Base-by-base conservation (phyloP, 2,888 invertebrate species). In the Helleia helle region DNA sequence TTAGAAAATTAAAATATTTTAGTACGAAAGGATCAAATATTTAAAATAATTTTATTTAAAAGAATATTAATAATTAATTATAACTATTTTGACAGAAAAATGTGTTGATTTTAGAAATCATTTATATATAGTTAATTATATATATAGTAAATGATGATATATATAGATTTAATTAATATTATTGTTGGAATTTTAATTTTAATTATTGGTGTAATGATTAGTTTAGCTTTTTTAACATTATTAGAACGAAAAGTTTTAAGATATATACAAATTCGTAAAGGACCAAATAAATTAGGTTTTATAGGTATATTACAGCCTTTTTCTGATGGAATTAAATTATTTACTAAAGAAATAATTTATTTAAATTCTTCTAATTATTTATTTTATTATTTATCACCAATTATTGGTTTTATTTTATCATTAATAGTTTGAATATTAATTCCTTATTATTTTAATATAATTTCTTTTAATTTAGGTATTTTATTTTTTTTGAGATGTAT, bases 1-100 rank as follows among this genome's bases (percentile, higher is more conserved):
- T 89, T 88, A 87, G 73, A 69, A 49, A 66, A 52, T 47, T 61
- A 56, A 62, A 67, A 86, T 86, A 84, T 87, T 87, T 88, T 90
- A 91, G 91, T 92, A 92, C 91, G 91, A 92, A 91, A 92, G 91
- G 91, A 92, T 86, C 77, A 77, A 77, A 74, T 86, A 87, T 87
- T 74, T 62, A 63, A 83, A 86, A 87, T 76, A 84, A 65, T 84
- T 76, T 76, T 73, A 60, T 57, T 66, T 61, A 3, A 2, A 15
- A 40, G 65, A 68, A 66, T 75, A 59, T 76, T 69, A 65, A 52
- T 64, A 65, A 59, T 55, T 47, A 42, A 41, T 50, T 43, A 48
- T 49, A 27, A 54, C 81, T 88, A 87, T 85, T 87, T 90, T 89
- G 88, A 80, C 89, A 89, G 88, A 90, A 63, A 81, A 90, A 79